Base-by-base conservation (phyloP, 2,113 vertebrate species). In the Tonatia bakeri region DNA sequence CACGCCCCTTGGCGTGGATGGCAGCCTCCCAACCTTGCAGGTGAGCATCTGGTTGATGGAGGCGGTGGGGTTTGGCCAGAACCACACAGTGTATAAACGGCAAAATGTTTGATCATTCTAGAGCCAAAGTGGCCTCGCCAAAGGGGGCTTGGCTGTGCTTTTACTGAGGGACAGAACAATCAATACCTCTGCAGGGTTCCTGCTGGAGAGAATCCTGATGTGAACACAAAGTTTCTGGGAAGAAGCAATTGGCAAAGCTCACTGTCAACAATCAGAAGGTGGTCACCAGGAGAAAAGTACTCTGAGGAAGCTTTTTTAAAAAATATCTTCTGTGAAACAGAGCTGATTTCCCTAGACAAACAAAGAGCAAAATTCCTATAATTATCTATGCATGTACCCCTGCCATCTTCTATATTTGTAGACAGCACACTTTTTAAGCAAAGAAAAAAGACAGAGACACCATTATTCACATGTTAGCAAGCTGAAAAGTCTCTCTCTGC, bases 281-380 rank as follows among this genome's bases (percentile, higher is more conserved):
- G 76, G 84, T 94, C 87, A 90, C 64, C 84, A 2, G 65, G 50
- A 93, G 80, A 64, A 54, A 59, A 76, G n/a, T 22, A 36, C 64
- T 47, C 2, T 9, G 67, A 65, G 82, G 90, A 72, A 70, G 50
- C 52, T 13, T 90, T 86, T 79, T 65, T 86, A 79, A 52, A 56
- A 33, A 38, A 61, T 43, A 38, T 87, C 91, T 92, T 73, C 94
- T 82, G 92, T 96, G 88, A 95, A 96, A 90, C 45, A 81, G 76
- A 90, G 72, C 88, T 92, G 94, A 96, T 94, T 96, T 95, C 96
- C 85, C 96, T 77, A 80, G 88, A 90, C 87, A 96, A 95, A 94
- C 16, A 38, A 72, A 92, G 65, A 95, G 52, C 31, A 56, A 88
- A 92, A 86, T 96, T 96, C 88, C 38, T 92, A 43, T 90, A 94